Evolutionary conservation across 2,113 vertebrate species (phyloP), one percentile per base, ranked within the genome.

Genomic region (Pimephales promelas): DNA sequence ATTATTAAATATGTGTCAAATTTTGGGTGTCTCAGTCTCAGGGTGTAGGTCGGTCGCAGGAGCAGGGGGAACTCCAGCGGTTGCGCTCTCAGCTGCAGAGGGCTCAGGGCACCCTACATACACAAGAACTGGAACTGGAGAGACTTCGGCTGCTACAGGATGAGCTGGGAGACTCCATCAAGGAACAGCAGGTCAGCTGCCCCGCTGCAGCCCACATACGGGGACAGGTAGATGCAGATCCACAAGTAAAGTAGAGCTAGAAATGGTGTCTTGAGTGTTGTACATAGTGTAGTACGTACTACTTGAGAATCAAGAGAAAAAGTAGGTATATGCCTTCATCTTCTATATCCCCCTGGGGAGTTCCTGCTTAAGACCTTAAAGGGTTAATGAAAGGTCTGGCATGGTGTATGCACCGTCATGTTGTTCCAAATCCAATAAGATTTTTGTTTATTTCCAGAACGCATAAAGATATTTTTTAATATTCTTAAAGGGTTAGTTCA

Each of bases 91-190:
- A 95, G 86, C 92, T 98, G 87, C 93, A 95, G 88, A 94, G 92
- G 76, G 93, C 95, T 73, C 96, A 93, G 59, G 94, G 93, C 86
- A 92, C 92, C 9, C 88, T 97, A 84, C 94, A 94, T 89, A 90
- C 93, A 79, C 95, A 95, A 3, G 94, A 98, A 89, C 73, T 97
- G 68, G 95, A 96, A 82, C 90, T 97, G 89, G 94, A 97, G 80
- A 92, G 92, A 11, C 94, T 98, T 61, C 93, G 91, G 66, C 91
- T 93, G 45, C 91, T 94, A 10, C 92, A 96, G 86, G 91, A 92
- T 45, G 94, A 95, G 52, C 80, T 95, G 82, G 94, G 86, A 84
- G 93, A 94, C 84, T 94, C 92, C 57, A 91, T 92, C 89, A 93
- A 91, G 86, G 93, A 96, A 70, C 52, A 94, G 76, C 92, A 95